phyloP scores from a whole-genome alignment of 53 echinoderm and acorn worm genomes.

The Echinarachnius parma region DNA sequence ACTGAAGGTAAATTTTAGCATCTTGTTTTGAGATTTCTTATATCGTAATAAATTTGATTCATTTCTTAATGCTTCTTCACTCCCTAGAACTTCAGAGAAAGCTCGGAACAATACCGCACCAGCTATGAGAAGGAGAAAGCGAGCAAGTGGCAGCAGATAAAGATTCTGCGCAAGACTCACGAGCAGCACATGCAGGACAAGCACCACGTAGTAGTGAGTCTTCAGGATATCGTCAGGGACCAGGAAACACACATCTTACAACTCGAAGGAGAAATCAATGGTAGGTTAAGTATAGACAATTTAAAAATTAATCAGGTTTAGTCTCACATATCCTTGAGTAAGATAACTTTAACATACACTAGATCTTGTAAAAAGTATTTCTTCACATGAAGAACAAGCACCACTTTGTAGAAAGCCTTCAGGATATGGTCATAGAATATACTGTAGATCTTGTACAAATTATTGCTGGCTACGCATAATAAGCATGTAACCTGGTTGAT shows the following conservation, averaged over 20 bases:
- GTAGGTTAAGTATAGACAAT: too few species aligned
- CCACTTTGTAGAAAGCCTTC: too few species aligned
- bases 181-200: conserved; percentile 88
- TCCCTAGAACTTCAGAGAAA: conserved; percentile 67
- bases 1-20: background rate
- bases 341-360: too few species aligned
- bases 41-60: background rate
- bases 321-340: too few species aligned
- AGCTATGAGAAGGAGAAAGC: conserved; percentile 78
- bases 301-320: too few species aligned
- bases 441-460: too few species aligned
- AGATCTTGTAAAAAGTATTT: too few species aligned
- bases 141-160: conserved; percentile 94
- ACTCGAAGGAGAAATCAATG: conserved; percentile 67
- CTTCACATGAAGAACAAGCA: too few species aligned
- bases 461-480: too few species aligned
- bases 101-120: conserved; percentile 65
- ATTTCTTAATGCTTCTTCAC: background rate
- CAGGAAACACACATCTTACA: conserved; percentile 80
- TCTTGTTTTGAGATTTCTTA: background rate
- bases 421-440: too few species aligned
- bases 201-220: conserved; percentile 70
- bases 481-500: too few species aligned
- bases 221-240: conserved; percentile 92
- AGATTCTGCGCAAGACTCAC: conserved; percentile 91